Evolutionary conservation across 1,140 invertebrate species (phyloP), one percentile per base, ranked within the genome.

Genomic region (Papilio polytes): DNA sequence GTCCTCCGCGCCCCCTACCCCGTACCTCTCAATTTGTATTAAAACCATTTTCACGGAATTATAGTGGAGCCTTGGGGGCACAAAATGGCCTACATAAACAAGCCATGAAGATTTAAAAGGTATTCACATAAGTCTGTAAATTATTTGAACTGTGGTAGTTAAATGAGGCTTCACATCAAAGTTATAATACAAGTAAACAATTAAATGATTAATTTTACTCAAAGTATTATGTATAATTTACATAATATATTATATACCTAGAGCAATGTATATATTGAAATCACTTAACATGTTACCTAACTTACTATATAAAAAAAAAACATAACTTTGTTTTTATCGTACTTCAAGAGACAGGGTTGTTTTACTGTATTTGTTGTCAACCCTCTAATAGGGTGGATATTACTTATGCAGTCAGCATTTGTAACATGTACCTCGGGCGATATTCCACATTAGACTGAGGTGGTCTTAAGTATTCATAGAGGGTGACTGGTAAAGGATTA

Each of bases 31-130:
- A 78, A 78, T 78, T 78, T 78, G 53, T 78, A 78, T 78, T 78
- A 78, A 78, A 78, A 78, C 76, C 76, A 78, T 78, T 78, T 78
- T 78, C 76, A 78, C 76, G 76, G 76, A 77, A 77, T 78, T 78
- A 78, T 78, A 78, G 76, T 78, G 56, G 31, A 26, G 76, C 76
- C 76, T 59, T 78, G 31, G 76, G 76, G 76, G 76, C 56, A 20
- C 18, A 20, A 59, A 78, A 78, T 59, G 76, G 22, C 76, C 76
- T 78, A 78, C 56, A 59, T 78, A 78, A 78, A 78, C 56, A 78
- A 74, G 31, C 76, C 44, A 22, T 44, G 76, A 78, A 59, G 18
- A 59, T 36, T 78, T 59, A 53, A 77, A 77, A 77, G 51, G 20
- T 44, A 48, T 76, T 76, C n/a, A 76, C 44, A 15, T 51, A 51